phyloP scores from a whole-genome alignment of 1,140 invertebrate species.

The Leptoteleia sp. region DNA sequence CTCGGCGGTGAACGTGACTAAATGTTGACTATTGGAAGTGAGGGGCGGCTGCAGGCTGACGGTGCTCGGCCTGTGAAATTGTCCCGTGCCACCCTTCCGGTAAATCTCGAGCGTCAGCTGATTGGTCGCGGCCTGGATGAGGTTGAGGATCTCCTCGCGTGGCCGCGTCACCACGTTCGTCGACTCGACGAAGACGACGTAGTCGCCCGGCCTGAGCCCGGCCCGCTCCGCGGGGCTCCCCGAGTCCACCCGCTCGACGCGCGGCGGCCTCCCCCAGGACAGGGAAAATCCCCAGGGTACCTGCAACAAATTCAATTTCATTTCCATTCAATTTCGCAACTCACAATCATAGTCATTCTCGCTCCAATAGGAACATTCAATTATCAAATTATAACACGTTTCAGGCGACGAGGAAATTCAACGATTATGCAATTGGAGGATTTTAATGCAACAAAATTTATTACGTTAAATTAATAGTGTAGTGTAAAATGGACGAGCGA shows the following conservation, averaged over 20 bases:
- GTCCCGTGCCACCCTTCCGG: constrained; percentile 79
- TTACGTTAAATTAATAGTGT: too few relatives aligned
- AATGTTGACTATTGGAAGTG: constrained; percentile 83
- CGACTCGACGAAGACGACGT: constrained; percentile 92
- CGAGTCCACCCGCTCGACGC: constrained; percentile 91
- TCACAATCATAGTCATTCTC: too few relatives aligned
- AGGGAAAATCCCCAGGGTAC: constrained; percentile 87
- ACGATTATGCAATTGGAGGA: too few relatives aligned
- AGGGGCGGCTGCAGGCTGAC: constrained; percentile 71
- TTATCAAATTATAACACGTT: not conserved
- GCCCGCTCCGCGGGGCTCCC: constrained; percentile 90
- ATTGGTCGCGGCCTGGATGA: constrained; percentile 89
- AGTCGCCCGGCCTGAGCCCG: constrained; percentile 90
- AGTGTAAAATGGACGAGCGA: too few relatives aligned
- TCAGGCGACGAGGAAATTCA: too few relatives aligned
- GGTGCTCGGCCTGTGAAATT: constrained; percentile 71
- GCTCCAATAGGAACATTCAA: not conserved
- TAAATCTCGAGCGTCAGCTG: constrained; percentile 89
- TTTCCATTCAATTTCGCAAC: too few relatives aligned
- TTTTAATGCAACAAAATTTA: too few relatives aligned
- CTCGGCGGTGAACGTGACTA: constrained; percentile 92
- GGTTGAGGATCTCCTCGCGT: constrained; percentile 89
- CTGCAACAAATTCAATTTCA: constrained; percentile 54
- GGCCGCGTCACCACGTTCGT: constrained; percentile 91
- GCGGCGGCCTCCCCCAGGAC: constrained; percentile 94